phyloP scores from a whole-genome alignment of 2,113 vertebrate species.

The Alligator sinensis region DNA sequence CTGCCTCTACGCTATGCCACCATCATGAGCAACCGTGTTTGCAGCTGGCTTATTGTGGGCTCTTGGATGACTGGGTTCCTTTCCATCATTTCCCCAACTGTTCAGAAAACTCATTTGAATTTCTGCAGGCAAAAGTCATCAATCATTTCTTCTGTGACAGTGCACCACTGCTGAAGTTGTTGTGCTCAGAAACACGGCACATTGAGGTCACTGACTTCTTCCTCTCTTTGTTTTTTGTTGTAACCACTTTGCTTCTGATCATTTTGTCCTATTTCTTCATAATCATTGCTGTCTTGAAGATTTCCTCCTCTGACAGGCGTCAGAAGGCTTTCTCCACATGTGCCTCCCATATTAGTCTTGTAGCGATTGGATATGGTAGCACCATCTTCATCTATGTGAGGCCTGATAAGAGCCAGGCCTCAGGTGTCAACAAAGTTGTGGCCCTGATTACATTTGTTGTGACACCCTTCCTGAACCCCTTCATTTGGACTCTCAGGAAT shows the following conservation, averaged over 20 bases:
- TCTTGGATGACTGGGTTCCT: too few relatives aligned
- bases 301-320: background rate
- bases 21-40: too few relatives aligned
- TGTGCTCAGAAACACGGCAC: background rate
- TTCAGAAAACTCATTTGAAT: too few relatives aligned
- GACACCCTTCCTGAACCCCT: slow-evolving; percentile 38
- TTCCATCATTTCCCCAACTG: too few relatives aligned
- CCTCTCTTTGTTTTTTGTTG: background rate
- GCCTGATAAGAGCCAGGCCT: background rate
- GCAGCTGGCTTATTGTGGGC: too few relatives aligned
- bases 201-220: slow-evolving; percentile 6
- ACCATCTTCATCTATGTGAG: slow-evolving; percentile 39
- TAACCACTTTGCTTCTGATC: background rate
- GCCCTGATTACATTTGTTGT: background rate
- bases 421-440: slow-evolving; percentile 18
- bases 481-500: slow-evolving; percentile 35
- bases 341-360: background rate
- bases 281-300: background rate
- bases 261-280: slow-evolving; percentile 24
- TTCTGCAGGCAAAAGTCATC: too few relatives aligned
- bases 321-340: slow-evolving; percentile 27
- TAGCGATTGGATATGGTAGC: background rate
- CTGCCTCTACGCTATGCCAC: too few relatives aligned
- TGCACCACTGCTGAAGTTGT: background rate
- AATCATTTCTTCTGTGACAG: background rate